These are phyloP conservation scores for Rhadina sibilatrix DNA, from an alignment of 2,113 vertebrate genomes.

Conservation along the genomic window DNA sequence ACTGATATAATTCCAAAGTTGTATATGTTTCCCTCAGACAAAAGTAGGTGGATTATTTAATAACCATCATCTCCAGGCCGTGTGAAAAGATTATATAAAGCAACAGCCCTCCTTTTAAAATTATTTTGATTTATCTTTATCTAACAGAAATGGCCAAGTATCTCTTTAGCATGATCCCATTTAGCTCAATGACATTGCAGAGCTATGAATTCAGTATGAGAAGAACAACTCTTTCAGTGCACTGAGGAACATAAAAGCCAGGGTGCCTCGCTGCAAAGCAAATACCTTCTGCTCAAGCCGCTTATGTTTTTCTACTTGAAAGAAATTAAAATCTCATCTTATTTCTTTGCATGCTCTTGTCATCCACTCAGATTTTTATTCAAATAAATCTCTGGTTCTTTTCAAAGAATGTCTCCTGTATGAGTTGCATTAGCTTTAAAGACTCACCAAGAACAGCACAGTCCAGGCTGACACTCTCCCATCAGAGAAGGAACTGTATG, in stretches of 20 bases:
- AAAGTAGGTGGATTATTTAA: neutral
- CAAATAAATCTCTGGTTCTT: slow-evolving; percentile 20
- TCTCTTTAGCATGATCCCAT: neutral
- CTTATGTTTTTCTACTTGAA: slow-evolving; percentile 19
- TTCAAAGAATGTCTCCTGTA: neutral
- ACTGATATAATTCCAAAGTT: neutral
- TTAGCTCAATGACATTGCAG: neutral
- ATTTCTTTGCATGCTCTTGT: slow-evolving; percentile 27
- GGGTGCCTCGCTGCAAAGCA: slow-evolving; percentile 7
- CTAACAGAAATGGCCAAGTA: neutral
- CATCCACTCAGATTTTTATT: slow-evolving; percentile 21
- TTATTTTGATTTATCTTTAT: slow-evolving; percentile 18
- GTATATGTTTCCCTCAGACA: neutral
- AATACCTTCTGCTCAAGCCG: neutral
- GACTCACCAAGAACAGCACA: neutral
- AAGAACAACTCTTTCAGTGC: neutral
- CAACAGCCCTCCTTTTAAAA: neutral
- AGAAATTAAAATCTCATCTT: slow-evolving; percentile 21
- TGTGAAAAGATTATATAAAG: neutral
- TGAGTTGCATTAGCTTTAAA: slow-evolving; percentile 22
- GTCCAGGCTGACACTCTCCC: slow-evolving; percentile 30
- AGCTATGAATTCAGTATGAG: slow-evolving; percentile 5
- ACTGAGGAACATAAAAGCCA: neutral
- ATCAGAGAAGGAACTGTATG: neutral
- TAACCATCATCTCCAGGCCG: neutral